A percentile compares a stretch with the other conserved stretches of the same genome.
phyloP scores from a whole-genome alignment of 2,888 invertebrate species.

The Meteorus colon region DNA sequence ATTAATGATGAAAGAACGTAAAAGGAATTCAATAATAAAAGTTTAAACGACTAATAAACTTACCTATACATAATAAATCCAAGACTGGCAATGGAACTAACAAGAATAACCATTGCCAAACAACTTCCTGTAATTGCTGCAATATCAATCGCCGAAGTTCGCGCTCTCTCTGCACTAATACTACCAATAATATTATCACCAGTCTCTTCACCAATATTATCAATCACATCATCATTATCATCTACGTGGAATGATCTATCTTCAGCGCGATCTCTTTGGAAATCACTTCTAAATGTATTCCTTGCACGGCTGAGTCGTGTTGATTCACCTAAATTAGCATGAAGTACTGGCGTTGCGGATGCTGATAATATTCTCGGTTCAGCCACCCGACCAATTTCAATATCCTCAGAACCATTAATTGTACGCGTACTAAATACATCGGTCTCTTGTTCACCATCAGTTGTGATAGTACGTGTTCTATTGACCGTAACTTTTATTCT shows the following conservation, averaged over 20 bases:
- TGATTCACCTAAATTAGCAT: constrained; percentile 61
- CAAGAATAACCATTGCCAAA: constrained; percentile 64
- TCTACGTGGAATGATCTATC: constrained; percentile 55
- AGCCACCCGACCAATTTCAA: constrained; percentile 59
- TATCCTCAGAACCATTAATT: constrained; percentile 60
- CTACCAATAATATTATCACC: constrained; percentile 50
- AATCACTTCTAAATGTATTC: constrained; percentile 63
- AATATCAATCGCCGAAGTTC: constrained; percentile 62
- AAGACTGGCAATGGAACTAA: constrained; percentile 68
- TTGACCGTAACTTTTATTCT: constrained; percentile 61
- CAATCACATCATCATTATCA: constrained; percentile 50
- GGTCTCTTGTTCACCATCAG: constrained; percentile 42
- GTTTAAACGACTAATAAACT: constrained; percentile 31
- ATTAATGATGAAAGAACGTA: neutral
- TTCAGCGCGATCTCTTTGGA: constrained; percentile 62
- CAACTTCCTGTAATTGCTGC: constrained; percentile 69
- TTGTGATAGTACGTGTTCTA: constrained; percentile 55
- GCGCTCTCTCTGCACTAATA: constrained; percentile 48
- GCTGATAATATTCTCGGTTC: constrained; percentile 61
- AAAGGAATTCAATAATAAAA: neutral
- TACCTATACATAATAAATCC: constrained; percentile 71
- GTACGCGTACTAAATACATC: constrained; percentile 53
- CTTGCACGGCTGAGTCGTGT: constrained; percentile 66
- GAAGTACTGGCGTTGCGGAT: constrained; percentile 63
- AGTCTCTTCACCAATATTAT: constrained; percentile 46